phyloP scores from a whole-genome alignment of 2,888 invertebrate species.

The Clanis bilineata region DNA sequence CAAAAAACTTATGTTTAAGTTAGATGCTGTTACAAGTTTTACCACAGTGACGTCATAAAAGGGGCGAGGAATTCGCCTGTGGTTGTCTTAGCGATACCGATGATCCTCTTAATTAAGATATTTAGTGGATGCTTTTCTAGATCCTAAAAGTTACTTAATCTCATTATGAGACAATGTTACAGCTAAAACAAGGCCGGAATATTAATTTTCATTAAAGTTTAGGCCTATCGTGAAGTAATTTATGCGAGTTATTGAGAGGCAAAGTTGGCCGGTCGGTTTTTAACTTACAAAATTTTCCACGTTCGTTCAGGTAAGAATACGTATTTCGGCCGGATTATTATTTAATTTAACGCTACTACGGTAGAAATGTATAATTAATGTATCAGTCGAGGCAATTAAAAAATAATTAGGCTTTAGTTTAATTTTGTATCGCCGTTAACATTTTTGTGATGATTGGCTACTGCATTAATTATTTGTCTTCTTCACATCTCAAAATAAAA shows the following conservation, averaged over 20 bases:
- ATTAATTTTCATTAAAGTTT: constrained; percentile 31
- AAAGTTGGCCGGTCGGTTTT: constrained; percentile 8
- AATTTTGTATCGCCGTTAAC: not conserved
- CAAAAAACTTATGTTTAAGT: constrained; percentile 81
- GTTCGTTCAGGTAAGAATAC: not conserved
- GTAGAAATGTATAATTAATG: not conserved
- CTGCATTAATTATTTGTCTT: no score
- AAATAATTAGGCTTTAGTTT: not conserved
- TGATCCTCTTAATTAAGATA: constrained; percentile 36
- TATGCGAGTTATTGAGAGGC: constrained; percentile 32
- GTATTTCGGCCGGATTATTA: not conserved
- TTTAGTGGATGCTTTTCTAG: constrained; percentile 25
- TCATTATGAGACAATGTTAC: constrained; percentile 40
- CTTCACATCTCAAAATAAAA: no score
- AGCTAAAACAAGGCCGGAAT: constrained; percentile 33
- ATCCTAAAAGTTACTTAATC: constrained; percentile 42
- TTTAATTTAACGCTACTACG: not conserved
- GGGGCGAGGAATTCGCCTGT: constrained; percentile 31
- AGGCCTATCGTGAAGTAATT: constrained; percentile 26
- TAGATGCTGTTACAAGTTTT: constrained; percentile 69
- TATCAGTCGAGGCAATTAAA: not conserved
- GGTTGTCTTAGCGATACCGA: constrained; percentile 33
- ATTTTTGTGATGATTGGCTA: no score
- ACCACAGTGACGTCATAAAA: constrained; percentile 46
- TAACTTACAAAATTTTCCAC: not conserved